Percentiles rank a stretch among this genome's conserved stretches.
Evolutionary conservation across 2,888 invertebrate species (phyloP).

Genomic region (Diadromus collaris): DNA sequence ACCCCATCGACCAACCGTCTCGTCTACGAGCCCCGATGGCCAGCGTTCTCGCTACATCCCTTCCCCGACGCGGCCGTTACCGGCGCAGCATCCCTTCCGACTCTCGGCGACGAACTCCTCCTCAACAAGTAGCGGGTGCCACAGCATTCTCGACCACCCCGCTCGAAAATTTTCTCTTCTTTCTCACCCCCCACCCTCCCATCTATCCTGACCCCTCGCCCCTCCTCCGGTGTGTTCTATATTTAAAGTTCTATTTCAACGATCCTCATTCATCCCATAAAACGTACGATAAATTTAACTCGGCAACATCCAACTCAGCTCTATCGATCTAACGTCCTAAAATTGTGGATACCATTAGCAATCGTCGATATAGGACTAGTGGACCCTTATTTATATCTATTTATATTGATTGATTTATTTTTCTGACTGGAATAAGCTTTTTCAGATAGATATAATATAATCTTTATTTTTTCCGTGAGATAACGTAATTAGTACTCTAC

Average conservation of each 20-base stretch:
- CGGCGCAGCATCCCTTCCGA: conserved; percentile 12
- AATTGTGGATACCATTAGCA: too few relatives aligned
- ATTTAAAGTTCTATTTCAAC: conserved; percentile 22
- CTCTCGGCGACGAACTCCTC: neutral
- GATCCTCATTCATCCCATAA: conserved; percentile 5
- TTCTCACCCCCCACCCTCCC: neutral
- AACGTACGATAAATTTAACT: neutral
- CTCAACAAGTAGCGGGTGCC: conserved; percentile 15
- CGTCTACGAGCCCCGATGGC: conserved; percentile 1
- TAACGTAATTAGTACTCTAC: too few relatives aligned
- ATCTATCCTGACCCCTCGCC: neutral
- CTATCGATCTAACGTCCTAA: neutral
- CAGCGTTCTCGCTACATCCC: conserved; percentile 1
- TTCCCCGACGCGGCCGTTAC: neutral
- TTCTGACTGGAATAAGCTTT: too few relatives aligned
- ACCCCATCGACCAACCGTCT: neutral
- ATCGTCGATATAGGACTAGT: neutral
- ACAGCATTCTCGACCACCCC: neutral
- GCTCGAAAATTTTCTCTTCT: neutral
- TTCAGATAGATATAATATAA: too few relatives aligned
- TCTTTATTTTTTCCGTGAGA: too few relatives aligned
- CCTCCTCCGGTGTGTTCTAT: conserved; percentile 46
- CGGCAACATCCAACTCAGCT: neutral
- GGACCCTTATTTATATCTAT: too few relatives aligned
- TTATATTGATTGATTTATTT: too few relatives aligned